phyloP scores from a whole-genome alignment of 2,888 invertebrate species.

The Kuschelorhynchus macadamiae region DNA sequence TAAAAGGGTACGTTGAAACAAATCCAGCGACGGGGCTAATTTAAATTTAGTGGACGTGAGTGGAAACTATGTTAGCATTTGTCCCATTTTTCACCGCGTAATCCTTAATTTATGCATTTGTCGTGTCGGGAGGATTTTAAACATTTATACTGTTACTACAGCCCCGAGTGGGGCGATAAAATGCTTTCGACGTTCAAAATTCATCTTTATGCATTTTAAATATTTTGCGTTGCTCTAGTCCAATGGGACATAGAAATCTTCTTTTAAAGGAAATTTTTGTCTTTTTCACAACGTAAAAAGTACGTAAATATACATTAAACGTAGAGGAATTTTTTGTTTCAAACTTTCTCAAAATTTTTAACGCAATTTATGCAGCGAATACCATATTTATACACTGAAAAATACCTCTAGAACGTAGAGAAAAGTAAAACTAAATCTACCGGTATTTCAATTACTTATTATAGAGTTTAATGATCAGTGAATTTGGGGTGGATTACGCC shows the following conservation, averaged over 20 bases:
- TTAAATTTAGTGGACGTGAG: slow-evolving; percentile 44
- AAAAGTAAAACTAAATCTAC: no score
- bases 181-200: slow-evolving; percentile 9
- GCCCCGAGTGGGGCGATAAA: background rate
- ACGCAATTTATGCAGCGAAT: no score
- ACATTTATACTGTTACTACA: slow-evolving; percentile 24
- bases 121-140: slow-evolving; percentile 33
- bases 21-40: slow-evolving; percentile 30
- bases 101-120: slow-evolving; percentile 43
- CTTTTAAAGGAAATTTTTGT: no score
- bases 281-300: no score
- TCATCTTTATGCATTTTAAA: slow-evolving; percentile 22
- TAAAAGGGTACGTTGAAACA: slow-evolving; percentile 25
- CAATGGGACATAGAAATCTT: background rate
- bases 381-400: no score
- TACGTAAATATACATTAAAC: no score
- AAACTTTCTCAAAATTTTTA: no score
- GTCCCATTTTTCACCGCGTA: slow-evolving; percentile 46
- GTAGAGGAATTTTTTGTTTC: no score
- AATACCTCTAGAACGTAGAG: no score
- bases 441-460: no score
- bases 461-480: no score
- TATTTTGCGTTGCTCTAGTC: background rate
- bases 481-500: no score
- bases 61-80: slow-evolving; percentile 45